Percentiles rank a stretch among this genome's conserved stretches.
phyloP scores from a whole-genome alignment of 2,113 vertebrate genomes.

The Rhizomys pruinosus region DNA sequence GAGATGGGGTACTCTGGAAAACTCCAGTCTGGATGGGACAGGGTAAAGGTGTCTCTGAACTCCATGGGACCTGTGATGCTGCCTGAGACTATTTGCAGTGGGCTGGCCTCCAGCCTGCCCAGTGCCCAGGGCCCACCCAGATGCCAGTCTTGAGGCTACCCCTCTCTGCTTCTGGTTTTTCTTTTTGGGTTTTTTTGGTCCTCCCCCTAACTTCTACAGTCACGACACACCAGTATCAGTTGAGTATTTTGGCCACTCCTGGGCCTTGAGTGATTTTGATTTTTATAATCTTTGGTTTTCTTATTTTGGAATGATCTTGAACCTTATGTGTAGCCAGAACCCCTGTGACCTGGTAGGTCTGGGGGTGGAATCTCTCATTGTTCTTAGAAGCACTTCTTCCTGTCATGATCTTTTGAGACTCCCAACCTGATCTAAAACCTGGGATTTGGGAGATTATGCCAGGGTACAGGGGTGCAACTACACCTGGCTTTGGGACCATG shows the following conservation, averaged over 20 bases:
- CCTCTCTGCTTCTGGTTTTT: slow-evolving; percentile 24
- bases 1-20: slow-evolving; percentile 37
- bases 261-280: slow-evolving; percentile 32
- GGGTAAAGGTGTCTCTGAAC: slow-evolving; percentile 7
- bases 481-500: slow-evolving; percentile 68
- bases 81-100: slow-evolving; percentile 6
- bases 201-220: slow-evolving; percentile 39
- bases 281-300: not conserved
- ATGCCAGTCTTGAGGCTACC: not conserved
- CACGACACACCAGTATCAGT: slow-evolving; percentile 28
- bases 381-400: slow-evolving; percentile 19
- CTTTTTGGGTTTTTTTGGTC: slow-evolving; percentile 47
- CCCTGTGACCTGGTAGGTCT: slow-evolving; percentile 1
- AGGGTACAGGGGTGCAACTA: not conserved
- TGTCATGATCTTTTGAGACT: slow-evolving; percentile 32
- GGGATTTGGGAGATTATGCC: slow-evolving; percentile 11
- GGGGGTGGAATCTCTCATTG: slow-evolving; percentile 27
- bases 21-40: not conserved
- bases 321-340: slow-evolving; percentile 51
- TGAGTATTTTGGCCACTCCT: slow-evolving; percentile 60
- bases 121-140: slow-evolving; percentile 21
- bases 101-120: slow-evolving; percentile 14
- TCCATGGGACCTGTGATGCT: not conserved
- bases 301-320: slow-evolving; percentile 25
- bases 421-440: not conserved